Base-by-base conservation (phyloP, 2,113 vertebrate species). In the Zosterops lateralis region DNA sequence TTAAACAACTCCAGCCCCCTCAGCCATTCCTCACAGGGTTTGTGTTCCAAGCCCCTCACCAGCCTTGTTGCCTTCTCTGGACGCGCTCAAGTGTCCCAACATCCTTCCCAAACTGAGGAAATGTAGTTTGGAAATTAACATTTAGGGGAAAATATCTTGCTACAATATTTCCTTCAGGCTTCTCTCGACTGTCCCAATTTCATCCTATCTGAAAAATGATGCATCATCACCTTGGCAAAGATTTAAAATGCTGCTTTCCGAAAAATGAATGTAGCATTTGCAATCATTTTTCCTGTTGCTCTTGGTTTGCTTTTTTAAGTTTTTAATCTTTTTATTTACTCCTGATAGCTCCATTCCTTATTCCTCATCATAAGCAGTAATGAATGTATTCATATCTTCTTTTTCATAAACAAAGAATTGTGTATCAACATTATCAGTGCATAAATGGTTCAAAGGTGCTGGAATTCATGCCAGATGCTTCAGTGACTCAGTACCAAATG, bases 401-500 rank as follows among this genome's bases (percentile, higher is more conserved):
- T 89, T 81, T 73, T 53, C 50, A 56, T 36, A 65, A 89, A 91
- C 44, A 85, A 88, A 89, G 47, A 77, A 68, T 5, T n/a, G 31
- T 89, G 5, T 84, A 73, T 82, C 42, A 70, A 95, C 21, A 60
- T 54, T 93, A 80, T 50, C 54, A 45, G n/a, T 62, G 29, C 18
- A 89, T 73, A 81, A 94, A 84, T 76, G 65, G 53, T 88, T 92
- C 65, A 81, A 90, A 94, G 91, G 85, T 93, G 29, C 72, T 90
- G 74, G 87, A 82, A 90, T 95, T 91, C 78, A 62, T 73, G 58
- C 83, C 96, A 92, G 87, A 93, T 94, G 80, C 80, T 82, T 89
- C 76, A 84, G 48, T 95, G 93, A 94, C 70, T 96, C 94, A 95
- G 77, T 90, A 79, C 53, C 84, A 94, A 93, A 62, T 89, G 70